phyloP scores from a whole-genome alignment of 2,888 invertebrate genomes.

The Lissonota sp. region DNA sequence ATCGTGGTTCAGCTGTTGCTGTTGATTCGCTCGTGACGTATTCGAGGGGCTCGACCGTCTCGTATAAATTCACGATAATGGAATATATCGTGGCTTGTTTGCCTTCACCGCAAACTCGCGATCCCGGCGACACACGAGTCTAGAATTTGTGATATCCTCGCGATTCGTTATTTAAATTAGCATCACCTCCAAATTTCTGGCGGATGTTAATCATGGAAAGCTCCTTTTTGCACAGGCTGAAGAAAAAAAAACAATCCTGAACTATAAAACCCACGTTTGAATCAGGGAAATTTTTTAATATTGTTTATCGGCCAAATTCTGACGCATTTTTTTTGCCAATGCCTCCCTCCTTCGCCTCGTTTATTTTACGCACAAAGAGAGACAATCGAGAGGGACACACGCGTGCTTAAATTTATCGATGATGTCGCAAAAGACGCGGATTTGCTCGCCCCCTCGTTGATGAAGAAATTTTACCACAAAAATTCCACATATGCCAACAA shows the following conservation, averaged over 20 bases:
- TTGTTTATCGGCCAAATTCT: not conserved
- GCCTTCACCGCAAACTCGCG: conserved; percentile 33
- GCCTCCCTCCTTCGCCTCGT: not conserved
- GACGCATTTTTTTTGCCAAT: too few species aligned
- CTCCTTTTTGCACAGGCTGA: too few species aligned
- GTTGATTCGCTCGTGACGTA: conserved; percentile 61
- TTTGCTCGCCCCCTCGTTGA: conserved; percentile 6
- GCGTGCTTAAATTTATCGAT: not conserved
- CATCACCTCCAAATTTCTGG: not conserved
- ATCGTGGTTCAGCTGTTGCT: conserved; percentile 11
- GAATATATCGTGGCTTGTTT: conserved; percentile 47
- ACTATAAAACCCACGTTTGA: too few species aligned
- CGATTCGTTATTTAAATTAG: not conserved
- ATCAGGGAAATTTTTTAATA: not conserved
- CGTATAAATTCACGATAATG: conserved; percentile 52
- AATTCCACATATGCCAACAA: too few species aligned
- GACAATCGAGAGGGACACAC: too few species aligned
- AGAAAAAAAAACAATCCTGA: too few species aligned
- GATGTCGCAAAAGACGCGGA: conserved; percentile 16
- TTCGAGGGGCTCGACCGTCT: conserved; percentile 60
- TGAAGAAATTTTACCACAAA: not conserved
- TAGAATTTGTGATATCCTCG: not conserved
- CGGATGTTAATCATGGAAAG: too few species aligned
- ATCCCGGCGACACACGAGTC: not conserved
- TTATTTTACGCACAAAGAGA: too few species aligned